phyloP scores from a whole-genome alignment of 2,113 vertebrate species.

The Scophthalmus maximus region DNA sequence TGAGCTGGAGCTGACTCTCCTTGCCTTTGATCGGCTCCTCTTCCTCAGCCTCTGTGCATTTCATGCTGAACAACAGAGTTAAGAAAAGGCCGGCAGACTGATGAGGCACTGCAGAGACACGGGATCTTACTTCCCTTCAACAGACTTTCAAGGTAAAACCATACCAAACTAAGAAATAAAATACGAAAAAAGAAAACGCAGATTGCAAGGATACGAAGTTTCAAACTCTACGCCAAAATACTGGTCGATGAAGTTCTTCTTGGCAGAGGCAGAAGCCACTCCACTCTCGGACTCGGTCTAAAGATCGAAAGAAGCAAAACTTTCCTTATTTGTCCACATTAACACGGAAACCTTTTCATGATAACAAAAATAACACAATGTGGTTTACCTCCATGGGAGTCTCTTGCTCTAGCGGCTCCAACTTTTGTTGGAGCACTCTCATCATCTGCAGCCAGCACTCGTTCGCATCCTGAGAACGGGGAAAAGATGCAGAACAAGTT shows the following conservation, averaged over 20 bases:
- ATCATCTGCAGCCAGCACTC: conserved; percentile 99
- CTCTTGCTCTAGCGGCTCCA: conserved; percentile 91
- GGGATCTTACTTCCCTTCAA: background rate
- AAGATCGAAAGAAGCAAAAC: background rate
- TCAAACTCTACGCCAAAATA: conserved; percentile 98
- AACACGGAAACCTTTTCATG: background rate
- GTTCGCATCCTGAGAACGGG: conserved; percentile 93
- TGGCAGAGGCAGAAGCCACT: conserved; percentile 84
- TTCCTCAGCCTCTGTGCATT: conserved; percentile 96
- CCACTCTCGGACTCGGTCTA: conserved; percentile 77
- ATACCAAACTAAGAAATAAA: background rate
- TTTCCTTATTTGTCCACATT: background rate
- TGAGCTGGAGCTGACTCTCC: conserved; percentile 96
- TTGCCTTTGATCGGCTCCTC: conserved; percentile 96
- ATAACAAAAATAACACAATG: conserved; percentile 1
- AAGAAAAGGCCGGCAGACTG: conserved; percentile 54
- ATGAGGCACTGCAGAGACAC: background rate
- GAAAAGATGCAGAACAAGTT: background rate
- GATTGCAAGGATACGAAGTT: conserved; percentile 92
- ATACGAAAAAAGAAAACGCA: too few relatives aligned
- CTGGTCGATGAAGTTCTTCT: conserved; percentile 98
- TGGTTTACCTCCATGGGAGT: conserved; percentile 89
- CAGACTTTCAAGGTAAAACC: background rate
- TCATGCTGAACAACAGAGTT: conserved; percentile 89
- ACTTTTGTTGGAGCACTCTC: conserved; percentile 96